Conservation (phyloP, 2,797 vertebrate genomes). For the Tinamus major region DNA sequence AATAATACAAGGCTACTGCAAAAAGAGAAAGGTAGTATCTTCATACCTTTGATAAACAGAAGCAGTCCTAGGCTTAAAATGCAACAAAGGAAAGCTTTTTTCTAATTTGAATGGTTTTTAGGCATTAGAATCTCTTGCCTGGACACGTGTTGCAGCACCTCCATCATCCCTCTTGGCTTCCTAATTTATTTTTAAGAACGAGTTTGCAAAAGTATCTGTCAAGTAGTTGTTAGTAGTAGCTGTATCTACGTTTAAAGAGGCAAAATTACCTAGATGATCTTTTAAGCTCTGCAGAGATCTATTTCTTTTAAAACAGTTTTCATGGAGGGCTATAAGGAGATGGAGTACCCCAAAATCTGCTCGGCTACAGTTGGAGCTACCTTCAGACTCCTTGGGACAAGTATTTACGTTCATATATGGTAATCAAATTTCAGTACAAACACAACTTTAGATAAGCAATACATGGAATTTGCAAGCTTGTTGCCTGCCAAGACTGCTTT, state of each 20-base stretch:
- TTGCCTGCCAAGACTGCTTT: conserved; percentile 63
- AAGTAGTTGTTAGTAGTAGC: not conserved
- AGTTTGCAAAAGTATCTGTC: not conserved
- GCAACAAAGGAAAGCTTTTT: not conserved
- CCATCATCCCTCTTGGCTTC: not conserved
- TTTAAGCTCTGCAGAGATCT: not conserved
- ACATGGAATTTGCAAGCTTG: conserved; percentile 39
- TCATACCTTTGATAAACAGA: not conserved
- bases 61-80: not conserved
- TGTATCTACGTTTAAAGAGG: not conserved
- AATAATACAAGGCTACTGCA: not conserved
- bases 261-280: not conserved
- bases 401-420: conserved; percentile 11
- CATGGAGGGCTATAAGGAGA: not conserved
- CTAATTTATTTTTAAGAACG: not conserved
- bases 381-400: not conserved
- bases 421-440: conserved; percentile 53
- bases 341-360: not conserved
- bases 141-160: not conserved
- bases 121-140: not conserved
- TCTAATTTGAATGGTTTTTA: not conserved
- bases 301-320: not conserved
- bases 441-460: conserved; percentile 47
- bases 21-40: not conserved
- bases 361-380: not conserved